Percentiles rank a stretch among this genome's conserved stretches.
phyloP scores from a whole-genome alignment of 2,797 vertebrate genomes.

The Halcyon chelicuti region DNA sequence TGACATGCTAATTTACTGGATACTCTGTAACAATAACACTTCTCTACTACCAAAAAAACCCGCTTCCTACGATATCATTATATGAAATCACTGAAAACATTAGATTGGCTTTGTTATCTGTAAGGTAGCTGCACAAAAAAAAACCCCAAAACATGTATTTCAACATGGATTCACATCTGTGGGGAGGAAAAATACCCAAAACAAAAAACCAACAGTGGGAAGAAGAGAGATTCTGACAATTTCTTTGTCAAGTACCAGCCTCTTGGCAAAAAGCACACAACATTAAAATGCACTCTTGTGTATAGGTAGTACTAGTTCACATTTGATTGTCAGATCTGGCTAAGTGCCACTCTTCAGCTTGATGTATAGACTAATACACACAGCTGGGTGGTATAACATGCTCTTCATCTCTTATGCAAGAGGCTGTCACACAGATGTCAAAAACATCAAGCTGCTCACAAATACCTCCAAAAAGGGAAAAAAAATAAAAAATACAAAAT shows the following conservation, averaged over 20 bases:
- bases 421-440: conserved; percentile 89
- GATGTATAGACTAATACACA: conserved; percentile 77
- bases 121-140: not conserved
- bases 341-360: conserved; percentile 63
- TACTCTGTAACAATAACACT: not conserved
- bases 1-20: not conserved
- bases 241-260: conserved; percentile 83
- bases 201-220: not conserved
- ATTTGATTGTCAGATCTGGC: conserved; percentile 76
- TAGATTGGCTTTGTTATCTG: not conserved
- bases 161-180: not conserved
- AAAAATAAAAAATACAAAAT: conserved; percentile 35
- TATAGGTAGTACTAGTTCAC: conserved; percentile 56
- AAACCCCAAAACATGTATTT: not conserved
- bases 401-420: conserved; percentile 81
- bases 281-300: conserved; percentile 83
- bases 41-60: not conserved
- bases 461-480: conserved; percentile 85
- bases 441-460: conserved; percentile 89
- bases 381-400: conserved; percentile 81
- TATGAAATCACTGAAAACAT: not conserved
- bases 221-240: conserved; percentile 58
- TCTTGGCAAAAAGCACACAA: conserved; percentile 81
- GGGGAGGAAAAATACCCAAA: not conserved
- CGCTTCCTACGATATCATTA: not conserved